Evolutionary conservation across 2,113 vertebrate species (phyloP).

Genomic region (Anhinga rufa): DNA sequence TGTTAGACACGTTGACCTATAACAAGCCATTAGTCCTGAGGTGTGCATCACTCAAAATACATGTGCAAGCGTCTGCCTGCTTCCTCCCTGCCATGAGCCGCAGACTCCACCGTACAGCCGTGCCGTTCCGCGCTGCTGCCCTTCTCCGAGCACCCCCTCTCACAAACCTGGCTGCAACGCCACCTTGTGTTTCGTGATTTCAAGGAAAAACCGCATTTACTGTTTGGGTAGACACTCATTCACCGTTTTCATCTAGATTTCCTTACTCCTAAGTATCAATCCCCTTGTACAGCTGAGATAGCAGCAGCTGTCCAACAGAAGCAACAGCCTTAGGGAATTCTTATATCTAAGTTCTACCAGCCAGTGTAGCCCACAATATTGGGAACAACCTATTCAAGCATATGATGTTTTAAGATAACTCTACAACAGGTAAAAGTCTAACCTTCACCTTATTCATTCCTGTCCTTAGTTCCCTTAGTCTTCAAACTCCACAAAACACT

Average conservation of each 20-base stretch:
- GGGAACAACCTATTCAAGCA: neutral
- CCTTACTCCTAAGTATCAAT: neutral
- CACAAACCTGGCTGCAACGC: neutral
- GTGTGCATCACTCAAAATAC: neutral
- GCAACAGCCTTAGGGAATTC: neutral
- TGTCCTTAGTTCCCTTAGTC: neutral
- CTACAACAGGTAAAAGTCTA: neutral
- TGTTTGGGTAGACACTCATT: neutral
- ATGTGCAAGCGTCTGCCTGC: neutral
- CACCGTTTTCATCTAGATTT: neutral
- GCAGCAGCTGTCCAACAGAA: neutral
- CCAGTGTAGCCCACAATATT: neutral
- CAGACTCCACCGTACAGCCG: fast-evolving
- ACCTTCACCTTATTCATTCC: neutral
- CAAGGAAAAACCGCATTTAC: neutral
- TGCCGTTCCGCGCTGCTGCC: no score
- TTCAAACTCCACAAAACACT: neutral
- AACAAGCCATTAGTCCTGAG: neutral
- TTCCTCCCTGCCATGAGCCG: neutral
- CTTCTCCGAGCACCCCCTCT: neutral
- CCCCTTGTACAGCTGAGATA: neutral
- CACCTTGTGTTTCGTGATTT: neutral
- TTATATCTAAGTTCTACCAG: neutral
- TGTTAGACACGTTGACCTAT: neutral
- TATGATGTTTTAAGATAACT: neutral